Conservation (phyloP, 2,113 vertebrate species). For the Cryptoleucopteryx plumbea region DNA sequence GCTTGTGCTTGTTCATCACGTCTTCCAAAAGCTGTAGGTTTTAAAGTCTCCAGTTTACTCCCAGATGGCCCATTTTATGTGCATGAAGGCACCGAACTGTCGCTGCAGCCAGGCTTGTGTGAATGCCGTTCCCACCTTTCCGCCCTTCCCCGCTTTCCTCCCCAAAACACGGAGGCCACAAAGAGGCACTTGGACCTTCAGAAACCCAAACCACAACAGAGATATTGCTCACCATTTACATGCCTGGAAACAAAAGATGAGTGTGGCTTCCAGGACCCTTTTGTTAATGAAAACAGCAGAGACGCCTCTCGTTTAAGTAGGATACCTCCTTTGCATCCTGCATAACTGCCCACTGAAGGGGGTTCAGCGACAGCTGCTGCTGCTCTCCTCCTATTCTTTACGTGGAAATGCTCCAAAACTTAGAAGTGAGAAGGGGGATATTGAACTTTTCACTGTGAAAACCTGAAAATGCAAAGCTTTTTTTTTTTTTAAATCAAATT, state of each 20-base stretch:
- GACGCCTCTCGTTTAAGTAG: not conserved
- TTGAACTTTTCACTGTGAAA: not conserved
- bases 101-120: not conserved
- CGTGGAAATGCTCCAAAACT: not conserved
- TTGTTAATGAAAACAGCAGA: not conserved
- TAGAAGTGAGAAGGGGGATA: not conserved
- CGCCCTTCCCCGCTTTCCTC: not conserved
- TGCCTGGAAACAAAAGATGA: not conserved
- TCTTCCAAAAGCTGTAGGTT: not conserved
- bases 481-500: not conserved
- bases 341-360: not conserved
- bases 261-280: not conserved
- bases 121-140: not conserved
- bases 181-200: not conserved
- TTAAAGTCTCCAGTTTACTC: not conserved
- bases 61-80: fast-evolving
- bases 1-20: not conserved
- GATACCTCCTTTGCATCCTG: fast-evolving
- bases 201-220: not conserved
- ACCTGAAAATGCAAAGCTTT: not conserved
- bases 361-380: fast-evolving
- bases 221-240: not conserved
- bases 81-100: not conserved
- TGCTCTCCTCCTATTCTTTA: not conserved
- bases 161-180: not conserved